These are phyloP conservation scores for Macrocentrus cingulum DNA, from an alignment of 1,140 invertebrate species.

Conservation along the genomic window DNA sequence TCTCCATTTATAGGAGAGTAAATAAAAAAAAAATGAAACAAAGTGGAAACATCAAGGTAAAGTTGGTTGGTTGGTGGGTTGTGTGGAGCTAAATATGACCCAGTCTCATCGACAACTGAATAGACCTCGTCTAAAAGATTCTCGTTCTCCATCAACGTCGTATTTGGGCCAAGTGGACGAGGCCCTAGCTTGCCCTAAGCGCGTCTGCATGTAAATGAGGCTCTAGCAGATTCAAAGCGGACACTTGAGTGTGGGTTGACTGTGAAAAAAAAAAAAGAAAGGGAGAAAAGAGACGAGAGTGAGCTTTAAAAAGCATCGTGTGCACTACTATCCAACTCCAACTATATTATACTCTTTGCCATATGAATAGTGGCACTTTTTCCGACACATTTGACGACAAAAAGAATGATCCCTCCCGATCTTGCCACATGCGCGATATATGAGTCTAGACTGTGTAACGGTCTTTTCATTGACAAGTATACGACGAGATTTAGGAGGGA, in stretches of 20 bases:
- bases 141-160: constrained; percentile 11
- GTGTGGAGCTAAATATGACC: no score
- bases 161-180: constrained; percentile 50
- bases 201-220: constrained; percentile 52
- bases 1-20: neutral
- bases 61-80: no score
- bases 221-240: constrained; percentile 38
- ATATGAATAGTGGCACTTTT: neutral
- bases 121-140: no score
- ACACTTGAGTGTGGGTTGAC: constrained; percentile 50
- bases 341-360: neutral
- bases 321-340: constrained; percentile 26
- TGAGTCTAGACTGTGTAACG: constrained; percentile 45
- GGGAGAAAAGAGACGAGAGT: constrained; percentile 30
- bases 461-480: constrained; percentile 49
- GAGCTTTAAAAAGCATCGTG: constrained; percentile 24
- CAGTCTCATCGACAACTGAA: no score
- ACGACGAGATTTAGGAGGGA: constrained; percentile 38
- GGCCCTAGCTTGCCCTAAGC: constrained; percentile 18
- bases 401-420: constrained; percentile 4
- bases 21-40: neutral
- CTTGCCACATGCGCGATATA: constrained; percentile 25
- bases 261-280: constrained; percentile 34
- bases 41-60: neutral
- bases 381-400: constrained; percentile 11